These are phyloP conservation scores for Carassius gibelio DNA, from an alignment of 2,113 vertebrate genomes.

Conservation along the genomic window DNA sequence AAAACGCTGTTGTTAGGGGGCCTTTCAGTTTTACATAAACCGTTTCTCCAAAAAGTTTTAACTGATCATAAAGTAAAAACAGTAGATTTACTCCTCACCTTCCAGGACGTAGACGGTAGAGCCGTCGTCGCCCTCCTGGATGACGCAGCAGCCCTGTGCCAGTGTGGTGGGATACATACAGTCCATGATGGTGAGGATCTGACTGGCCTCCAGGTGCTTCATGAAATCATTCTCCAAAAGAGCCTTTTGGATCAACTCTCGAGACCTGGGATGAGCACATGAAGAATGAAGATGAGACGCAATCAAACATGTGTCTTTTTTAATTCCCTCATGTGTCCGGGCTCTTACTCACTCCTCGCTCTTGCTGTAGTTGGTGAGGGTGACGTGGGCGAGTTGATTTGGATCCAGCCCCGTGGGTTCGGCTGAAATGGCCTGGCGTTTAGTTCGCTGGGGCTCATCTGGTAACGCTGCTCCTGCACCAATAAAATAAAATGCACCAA, in stretches of 20 bases:
- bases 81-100: constrained; percentile 59
- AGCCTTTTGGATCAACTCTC: constrained; percentile 73
- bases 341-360: constrained; percentile 66
- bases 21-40: neutral
- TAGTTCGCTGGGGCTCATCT: constrained; percentile 73
- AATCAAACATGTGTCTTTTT: neutral
- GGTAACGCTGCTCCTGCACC: neutral
- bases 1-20: neutral
- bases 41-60: neutral
- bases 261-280: constrained; percentile 62
- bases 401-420: constrained; percentile 73
- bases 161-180: constrained; percentile 74
- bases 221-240: constrained; percentile 79
- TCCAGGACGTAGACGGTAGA: constrained; percentile 76
- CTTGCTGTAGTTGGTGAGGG: constrained; percentile 75
- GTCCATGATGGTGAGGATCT: constrained; percentile 78
- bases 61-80: neutral
- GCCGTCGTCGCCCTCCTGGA: constrained; percentile 76
- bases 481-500: neutral
- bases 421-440: constrained; percentile 78
- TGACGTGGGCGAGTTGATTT: constrained; percentile 68
- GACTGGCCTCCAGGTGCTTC: constrained; percentile 74
- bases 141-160: constrained; percentile 70
- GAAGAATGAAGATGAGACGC: too few relatives aligned
- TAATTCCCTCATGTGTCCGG: neutral